phyloP scores from a whole-genome alignment of 1,140 invertebrate genomes.

The Coptotermes formosanus region DNA sequence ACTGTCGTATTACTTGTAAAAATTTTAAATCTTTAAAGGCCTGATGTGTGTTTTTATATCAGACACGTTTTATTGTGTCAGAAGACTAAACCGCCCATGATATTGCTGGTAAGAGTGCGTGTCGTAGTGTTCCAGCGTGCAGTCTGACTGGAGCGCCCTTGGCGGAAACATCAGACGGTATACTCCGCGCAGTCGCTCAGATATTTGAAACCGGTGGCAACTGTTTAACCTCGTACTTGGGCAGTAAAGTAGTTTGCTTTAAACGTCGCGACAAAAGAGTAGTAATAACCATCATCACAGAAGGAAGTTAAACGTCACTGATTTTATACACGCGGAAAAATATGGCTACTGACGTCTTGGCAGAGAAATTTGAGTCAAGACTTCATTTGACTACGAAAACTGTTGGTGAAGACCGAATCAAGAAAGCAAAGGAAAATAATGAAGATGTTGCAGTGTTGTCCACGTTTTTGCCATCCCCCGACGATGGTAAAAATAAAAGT shows the following conservation, averaged over 20 bases:
- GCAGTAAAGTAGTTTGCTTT: background rate
- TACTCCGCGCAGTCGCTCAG: background rate
- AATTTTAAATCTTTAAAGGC: background rate
- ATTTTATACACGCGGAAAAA: slow-evolving; percentile 34
- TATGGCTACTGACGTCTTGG: slow-evolving; percentile 73
- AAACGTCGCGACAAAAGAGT: background rate
- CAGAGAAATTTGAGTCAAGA: slow-evolving; percentile 70
- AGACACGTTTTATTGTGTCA: background rate
- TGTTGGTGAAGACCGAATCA: slow-evolving; percentile 71
- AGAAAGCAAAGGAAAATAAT: slow-evolving; percentile 72
- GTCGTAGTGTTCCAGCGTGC: background rate
- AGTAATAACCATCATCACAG: background rate
- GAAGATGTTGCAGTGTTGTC: slow-evolving; percentile 83
- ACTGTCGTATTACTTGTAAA: background rate
- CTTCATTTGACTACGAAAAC: slow-evolving; percentile 72
- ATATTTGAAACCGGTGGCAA: background rate
- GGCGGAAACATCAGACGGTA: background rate
- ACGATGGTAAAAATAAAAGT: slow-evolving; percentile 53
- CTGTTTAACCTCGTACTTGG: background rate
- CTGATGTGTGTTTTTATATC: background rate
- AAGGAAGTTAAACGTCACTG: background rate
- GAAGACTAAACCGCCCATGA: background rate
- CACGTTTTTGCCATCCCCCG: slow-evolving; percentile 64
- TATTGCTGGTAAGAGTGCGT: background rate
- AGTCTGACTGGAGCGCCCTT: background rate